Conservation (phyloP, 2,888 invertebrate species). For the Pinctada fucata region DNA sequence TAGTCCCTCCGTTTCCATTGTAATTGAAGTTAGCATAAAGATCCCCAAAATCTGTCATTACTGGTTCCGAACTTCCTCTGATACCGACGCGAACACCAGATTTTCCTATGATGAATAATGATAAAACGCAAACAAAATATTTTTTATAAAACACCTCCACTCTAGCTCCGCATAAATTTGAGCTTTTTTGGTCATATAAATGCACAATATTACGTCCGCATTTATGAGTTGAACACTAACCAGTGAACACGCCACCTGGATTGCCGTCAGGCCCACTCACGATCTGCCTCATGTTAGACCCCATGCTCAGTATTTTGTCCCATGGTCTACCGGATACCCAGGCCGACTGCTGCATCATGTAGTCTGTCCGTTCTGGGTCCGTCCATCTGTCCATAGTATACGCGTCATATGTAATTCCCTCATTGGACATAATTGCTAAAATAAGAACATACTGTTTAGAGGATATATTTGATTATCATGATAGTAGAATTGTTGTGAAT, state of each 20-base stretch:
- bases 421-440: slow-evolving; percentile 51
- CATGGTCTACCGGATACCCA: slow-evolving; percentile 58
- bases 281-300: slow-evolving; percentile 66
- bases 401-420: slow-evolving; percentile 61
- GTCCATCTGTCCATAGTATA: slow-evolving; percentile 64
- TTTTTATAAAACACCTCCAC: not conserved
- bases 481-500: too few species aligned
- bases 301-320: slow-evolving; percentile 59
- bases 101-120: slow-evolving; percentile 46
- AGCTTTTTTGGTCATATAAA: not conserved
- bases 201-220: too few species aligned
- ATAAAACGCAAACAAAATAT: too few species aligned
- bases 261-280: slow-evolving; percentile 66
- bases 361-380: slow-evolving; percentile 55
- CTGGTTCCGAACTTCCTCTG: slow-evolving; percentile 56
- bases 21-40: slow-evolving; percentile 61
- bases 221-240: slow-evolving; percentile 31
- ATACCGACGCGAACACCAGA: slow-evolving; percentile 62
- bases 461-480: too few species aligned
- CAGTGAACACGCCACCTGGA: slow-evolving; percentile 58
- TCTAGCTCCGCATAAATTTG: not conserved
- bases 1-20: slow-evolving; percentile 52
- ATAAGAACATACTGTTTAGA: not conserved
- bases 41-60: slow-evolving; percentile 62
- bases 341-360: slow-evolving; percentile 64